Base-by-base conservation (phyloP, 1,140 invertebrate species). In the Onthophagus taurus region DNA sequence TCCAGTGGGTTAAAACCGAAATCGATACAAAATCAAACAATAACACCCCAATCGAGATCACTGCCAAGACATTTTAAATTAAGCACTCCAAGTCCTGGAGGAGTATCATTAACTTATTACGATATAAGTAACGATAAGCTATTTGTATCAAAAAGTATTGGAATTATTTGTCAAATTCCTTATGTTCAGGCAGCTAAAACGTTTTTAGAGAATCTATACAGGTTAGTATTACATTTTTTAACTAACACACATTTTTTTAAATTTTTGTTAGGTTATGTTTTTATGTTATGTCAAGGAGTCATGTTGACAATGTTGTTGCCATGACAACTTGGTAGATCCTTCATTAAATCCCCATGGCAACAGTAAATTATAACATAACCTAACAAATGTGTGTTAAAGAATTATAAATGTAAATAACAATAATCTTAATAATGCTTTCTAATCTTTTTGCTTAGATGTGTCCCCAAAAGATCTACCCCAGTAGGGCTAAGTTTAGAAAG, bases 81-180 rank as follows among this genome's bases (percentile, higher is more conserved):
- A 42, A 80, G 83, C 16, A 78, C 83, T 12, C 85, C 81, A 58
- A 77, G 73, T 52, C 76, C 76, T 26, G 77, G 77, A 45, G 80
- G 81, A 21, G 81, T 81, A 47, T 78, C 82, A 46, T 73, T 83
- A 57, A 86, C 77, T 55, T 92, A 89, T 57, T 98, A 95, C 67
- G 91, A 97, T 69, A 83, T 87, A 54, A 80, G 80, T 62, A 90
- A 89, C 72, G 92, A 97, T 69, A 86, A 85, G 67, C 72, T 97
- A 48, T 89, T 84, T 72, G 93, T 95, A 53, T 88, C 88, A 50
- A 98, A 97, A 76, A 89, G 85, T 69, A 91, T 98, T 63, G 83
- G 83, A 44, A 74, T 97, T 21, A 83, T 97, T 45, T 88, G 86
- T 61, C 88, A 89, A 63, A 76, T 89, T 49, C 87, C 93, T 21